Percentiles rank a stretch among this genome's conserved stretches.
Conservation (phyloP, 2,888 invertebrate genomes). For the Fabriciana adippe region DNA sequence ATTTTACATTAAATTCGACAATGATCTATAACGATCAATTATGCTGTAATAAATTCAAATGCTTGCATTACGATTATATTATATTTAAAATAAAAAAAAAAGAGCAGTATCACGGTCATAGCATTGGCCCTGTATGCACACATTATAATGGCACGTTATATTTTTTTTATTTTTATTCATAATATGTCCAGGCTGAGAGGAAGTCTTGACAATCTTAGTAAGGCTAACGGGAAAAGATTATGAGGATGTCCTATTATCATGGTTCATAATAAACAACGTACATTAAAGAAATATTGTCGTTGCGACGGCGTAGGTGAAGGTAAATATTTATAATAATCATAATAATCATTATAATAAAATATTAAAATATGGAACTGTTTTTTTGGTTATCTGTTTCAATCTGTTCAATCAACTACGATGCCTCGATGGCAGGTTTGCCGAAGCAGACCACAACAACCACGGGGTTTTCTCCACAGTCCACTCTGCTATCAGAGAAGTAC, state of each 20-base stretch:
- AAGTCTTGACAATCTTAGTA: slow-evolving; percentile 27
- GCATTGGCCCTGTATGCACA: slow-evolving; percentile 8
- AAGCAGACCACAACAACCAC: no score
- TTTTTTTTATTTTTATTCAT: slow-evolving; percentile 24
- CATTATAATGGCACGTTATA: slow-evolving; percentile 12
- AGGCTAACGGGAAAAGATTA: slow-evolving; percentile 39
- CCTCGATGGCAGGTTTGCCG: no score
- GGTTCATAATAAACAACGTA: slow-evolving; percentile 22
- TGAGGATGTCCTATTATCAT: slow-evolving; percentile 32
- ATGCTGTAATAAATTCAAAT: no score
- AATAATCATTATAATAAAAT: no score
- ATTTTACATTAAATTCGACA: no score
- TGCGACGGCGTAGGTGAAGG: slow-evolving; percentile 19
- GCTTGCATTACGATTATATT: background rate
- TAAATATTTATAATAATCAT: slow-evolving; percentile 1
- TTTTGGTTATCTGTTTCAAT: no score
- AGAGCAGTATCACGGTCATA: background rate
- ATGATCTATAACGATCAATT: no score
- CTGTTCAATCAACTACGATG: no score
- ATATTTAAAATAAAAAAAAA: background rate
- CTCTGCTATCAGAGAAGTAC: no score
- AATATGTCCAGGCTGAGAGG: slow-evolving; percentile 29
- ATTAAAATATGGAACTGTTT: no score
- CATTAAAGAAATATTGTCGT: slow-evolving; percentile 27
- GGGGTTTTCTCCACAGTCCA: no score